Evolutionary conservation across 2,113 vertebrate genomes (phyloP), one percentile per base, ranked within the genome.

Genomic region (Vulpes lagopus): DNA sequence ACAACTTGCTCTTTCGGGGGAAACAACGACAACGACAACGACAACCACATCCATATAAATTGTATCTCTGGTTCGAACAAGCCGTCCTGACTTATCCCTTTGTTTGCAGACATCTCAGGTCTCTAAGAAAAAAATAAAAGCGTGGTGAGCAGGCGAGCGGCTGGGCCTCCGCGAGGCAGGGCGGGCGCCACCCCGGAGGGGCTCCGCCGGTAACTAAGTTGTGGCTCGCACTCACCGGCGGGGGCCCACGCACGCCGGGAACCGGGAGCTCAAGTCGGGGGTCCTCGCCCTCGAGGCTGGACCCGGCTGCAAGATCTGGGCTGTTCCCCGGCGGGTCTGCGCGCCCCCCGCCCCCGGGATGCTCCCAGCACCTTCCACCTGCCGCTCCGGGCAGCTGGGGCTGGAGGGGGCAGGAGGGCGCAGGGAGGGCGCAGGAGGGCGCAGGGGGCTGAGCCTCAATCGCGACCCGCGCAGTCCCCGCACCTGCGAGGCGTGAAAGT

Each of bases 401-500:
- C 43, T 43, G 43, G 43, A 43, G 43, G 43, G 43, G 5, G 43
- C 43, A 43, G 43, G 43, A 43, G 43, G 5, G 43, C 5, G 43
- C 43, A 43, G 43, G 43, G 43, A 38, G 43, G 43, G 43, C 43
- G 43, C 43, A 43, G 43, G 5, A 1, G 43, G 43, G 1, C 43
- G 43, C 43, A 43, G 43, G 6, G 6, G 43, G 43, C 43, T 43
- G 43, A 43, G 43, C 43, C 91, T 98, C 97, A 98, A 98, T 98
- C 97, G 98, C 85, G 60, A 97, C 89, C 92, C 74, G 91, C 92
- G 92, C 94, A 94, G 91, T 43, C 92, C 88, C 19, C 3, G 57
- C 76, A 89, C 97, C 95, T 98, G 64, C 94, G 91, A 98, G 91
- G 81, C 92, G 93, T 65, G 14, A n/a, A 94, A 88, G 59, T 95